Conservation (phyloP, 2,113 vertebrate species). For the Microcebus murinus region DNA sequence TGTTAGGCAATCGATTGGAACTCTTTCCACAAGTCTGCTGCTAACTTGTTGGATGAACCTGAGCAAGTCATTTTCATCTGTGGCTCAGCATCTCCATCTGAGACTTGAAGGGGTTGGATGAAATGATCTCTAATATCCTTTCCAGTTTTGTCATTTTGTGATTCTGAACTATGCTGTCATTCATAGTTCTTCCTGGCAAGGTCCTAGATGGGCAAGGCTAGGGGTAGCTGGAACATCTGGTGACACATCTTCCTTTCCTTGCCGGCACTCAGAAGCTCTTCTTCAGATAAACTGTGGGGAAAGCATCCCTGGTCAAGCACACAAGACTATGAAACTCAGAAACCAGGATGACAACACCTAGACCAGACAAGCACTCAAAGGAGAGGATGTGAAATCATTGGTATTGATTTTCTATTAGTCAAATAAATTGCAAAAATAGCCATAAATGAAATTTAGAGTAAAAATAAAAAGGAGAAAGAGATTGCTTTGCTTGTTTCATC, state of each 20-base stretch:
- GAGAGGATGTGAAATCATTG: background rate
- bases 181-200: slow-evolving; percentile 20
- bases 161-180: slow-evolving; percentile 12
- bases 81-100: background rate
- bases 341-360: background rate
- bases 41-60: background rate
- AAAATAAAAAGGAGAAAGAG: background rate
- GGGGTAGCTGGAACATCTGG: background rate
- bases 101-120: background rate
- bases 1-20: background rate
- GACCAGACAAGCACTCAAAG: background rate
- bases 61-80: background rate
- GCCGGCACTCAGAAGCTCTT: background rate
- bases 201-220: background rate
- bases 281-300: background rate
- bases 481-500: background rate
- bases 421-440: slow-evolving; percentile 18
- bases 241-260: background rate
- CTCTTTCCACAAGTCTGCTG: background rate
- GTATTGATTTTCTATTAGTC: slow-evolving; percentile 35
- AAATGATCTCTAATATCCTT: background rate
- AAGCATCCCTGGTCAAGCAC: background rate
- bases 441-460: slow-evolving; percentile 20
- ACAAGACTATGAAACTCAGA: background rate
- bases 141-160: slow-evolving; percentile 44